A percentile compares a stretch with the other conserved stretches of the same genome.
These are phyloP conservation scores for Apteryx owenii DNA, from an alignment of 2,113 vertebrate genomes.

Conservation along the genomic window DNA sequence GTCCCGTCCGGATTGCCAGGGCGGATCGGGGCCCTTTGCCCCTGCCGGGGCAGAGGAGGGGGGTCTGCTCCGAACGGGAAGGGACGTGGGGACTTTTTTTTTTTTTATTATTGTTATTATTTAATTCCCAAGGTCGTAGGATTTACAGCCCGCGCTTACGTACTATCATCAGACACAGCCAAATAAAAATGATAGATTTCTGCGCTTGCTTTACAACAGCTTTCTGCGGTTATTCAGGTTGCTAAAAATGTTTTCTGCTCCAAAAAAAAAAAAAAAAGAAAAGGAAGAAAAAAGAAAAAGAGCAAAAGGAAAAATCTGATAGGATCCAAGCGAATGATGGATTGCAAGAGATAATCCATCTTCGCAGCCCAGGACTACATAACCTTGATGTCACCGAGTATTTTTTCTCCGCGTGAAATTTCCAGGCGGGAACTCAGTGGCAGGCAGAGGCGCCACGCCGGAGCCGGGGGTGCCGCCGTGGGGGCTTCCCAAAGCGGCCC, in stretches of 20 bases:
- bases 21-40: background rate
- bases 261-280: background rate
- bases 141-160: slow-evolving; percentile 71
- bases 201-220: slow-evolving; percentile 67
- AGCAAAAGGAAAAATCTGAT: slow-evolving; percentile 50
- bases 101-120: slow-evolving; percentile 44
- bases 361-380: slow-evolving; percentile 70
- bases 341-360: slow-evolving; percentile 67
- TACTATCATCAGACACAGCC: slow-evolving; percentile 70
- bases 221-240: slow-evolving; percentile 67
- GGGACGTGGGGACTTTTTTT: slow-evolving; percentile 3
- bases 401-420: slow-evolving; percentile 72
- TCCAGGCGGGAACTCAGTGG: slow-evolving; percentile 11
- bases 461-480: background rate
- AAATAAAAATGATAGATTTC: slow-evolving; percentile 78
- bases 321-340: slow-evolving; percentile 54
- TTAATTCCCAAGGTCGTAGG: slow-evolving; percentile 72
- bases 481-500: background rate
- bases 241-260: slow-evolving; percentile 74
- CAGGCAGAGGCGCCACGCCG: background rate
- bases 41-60: background rate
- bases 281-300: slow-evolving; percentile 12
- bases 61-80: slow-evolving; percentile 3
- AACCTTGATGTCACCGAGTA: slow-evolving; percentile 77
- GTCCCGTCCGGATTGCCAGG: too few relatives aligned